Percentiles rank a stretch among this genome's conserved stretches.
Evolutionary conservation across 2,113 vertebrate genomes (phyloP).

Genomic region (Mixornis gularis): DNA sequence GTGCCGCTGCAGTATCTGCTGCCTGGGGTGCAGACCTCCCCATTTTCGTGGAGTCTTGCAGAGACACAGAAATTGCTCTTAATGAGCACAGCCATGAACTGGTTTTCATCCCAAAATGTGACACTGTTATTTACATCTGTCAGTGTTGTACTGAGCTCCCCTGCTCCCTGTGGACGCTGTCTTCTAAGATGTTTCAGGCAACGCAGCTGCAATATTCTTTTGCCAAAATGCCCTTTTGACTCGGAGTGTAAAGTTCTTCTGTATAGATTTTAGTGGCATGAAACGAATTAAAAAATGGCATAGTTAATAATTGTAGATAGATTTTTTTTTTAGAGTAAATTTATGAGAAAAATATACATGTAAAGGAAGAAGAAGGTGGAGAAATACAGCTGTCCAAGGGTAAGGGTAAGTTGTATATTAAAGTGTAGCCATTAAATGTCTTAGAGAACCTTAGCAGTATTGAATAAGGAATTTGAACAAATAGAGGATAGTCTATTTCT

Average conservation of each 20-base stretch:
- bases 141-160: neutral
- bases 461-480: neutral
- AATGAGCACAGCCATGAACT: constrained; percentile 12
- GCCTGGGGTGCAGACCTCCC: constrained; percentile 20
- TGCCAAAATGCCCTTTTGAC: constrained; percentile 2
- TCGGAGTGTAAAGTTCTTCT: neutral
- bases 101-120: constrained; percentile 45
- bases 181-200: constrained; percentile 7
- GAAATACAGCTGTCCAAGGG: neutral
- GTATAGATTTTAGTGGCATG: neutral
- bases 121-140: constrained; percentile 49
- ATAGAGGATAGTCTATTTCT: neutral
- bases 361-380: neutral
- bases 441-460: neutral
- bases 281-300: neutral
- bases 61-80: constrained; percentile 30
- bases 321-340: neutral
- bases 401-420: neutral
- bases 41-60: neutral
- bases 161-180: neutral
- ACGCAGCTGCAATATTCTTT: constrained; percentile 6
- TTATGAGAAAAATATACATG: neutral
- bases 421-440: neutral
- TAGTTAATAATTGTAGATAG: neutral
- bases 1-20: neutral